These are phyloP conservation scores for Labrus mixtus DNA, from an alignment of 2,113 vertebrate genomes.

Conservation along the genomic window DNA sequence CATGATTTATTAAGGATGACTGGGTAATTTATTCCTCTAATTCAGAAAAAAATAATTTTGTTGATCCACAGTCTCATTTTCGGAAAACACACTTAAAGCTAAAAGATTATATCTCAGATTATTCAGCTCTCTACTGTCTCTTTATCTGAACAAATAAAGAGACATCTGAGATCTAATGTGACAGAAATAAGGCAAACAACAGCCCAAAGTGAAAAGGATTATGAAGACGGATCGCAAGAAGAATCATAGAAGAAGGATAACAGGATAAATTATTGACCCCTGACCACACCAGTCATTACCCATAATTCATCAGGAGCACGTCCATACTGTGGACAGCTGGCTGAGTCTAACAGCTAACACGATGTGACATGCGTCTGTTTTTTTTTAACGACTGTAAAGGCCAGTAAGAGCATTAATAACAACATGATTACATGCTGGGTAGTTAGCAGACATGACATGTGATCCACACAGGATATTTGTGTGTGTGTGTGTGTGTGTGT, in stretches of 20 bases:
- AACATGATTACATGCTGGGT: conserved; percentile 10
- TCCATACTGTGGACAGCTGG: not conserved
- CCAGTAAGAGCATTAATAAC: conserved; percentile 13
- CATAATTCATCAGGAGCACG: conserved; percentile 23
- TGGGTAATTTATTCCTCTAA: not conserved
- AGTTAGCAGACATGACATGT: conserved; percentile 23
- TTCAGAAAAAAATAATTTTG: not conserved
- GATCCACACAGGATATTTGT: not conserved
- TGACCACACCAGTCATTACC: conserved; percentile 16
- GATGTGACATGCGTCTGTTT: conserved; percentile 35
- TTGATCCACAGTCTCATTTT: not conserved
- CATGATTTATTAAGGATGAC: not conserved
- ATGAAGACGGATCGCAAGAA: not conserved
- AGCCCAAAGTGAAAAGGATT: not conserved
- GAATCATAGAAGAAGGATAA: not conserved
- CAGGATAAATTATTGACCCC: conserved; percentile 11
- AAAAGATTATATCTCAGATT: not conserved
- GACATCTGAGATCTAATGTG: not conserved
- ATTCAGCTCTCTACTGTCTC: not conserved
- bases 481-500: conserved; percentile 6
- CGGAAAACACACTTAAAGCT: not conserved
- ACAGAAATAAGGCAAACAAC: conserved; percentile 2
- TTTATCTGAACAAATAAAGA: conserved; percentile 13
- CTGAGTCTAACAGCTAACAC: conserved; percentile 32
- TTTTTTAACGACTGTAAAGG: conserved; percentile 19